phyloP scores from a whole-genome alignment of 2,888 invertebrate species.

The Allophyes oxyacanthae region DNA sequence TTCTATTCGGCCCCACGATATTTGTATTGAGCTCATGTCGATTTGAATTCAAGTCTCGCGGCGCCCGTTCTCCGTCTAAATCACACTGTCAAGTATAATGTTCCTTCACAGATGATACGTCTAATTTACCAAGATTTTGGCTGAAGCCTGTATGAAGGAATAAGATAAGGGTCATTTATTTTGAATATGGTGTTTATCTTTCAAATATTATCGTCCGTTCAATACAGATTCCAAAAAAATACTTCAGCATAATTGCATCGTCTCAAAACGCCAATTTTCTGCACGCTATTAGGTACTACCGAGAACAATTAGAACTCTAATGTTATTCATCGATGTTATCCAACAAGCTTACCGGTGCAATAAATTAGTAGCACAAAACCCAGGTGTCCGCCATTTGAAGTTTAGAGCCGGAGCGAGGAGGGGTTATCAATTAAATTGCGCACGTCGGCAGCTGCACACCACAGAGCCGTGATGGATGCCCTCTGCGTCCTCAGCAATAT shows the following conservation, averaged over 20 bases:
- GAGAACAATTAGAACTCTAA: constrained; percentile 27
- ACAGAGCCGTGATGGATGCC: constrained; percentile 58
- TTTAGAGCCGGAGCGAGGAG: constrained; percentile 34
- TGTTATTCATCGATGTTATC: constrained; percentile 38
- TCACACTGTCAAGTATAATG: constrained; percentile 60
- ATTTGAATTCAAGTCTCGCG: constrained; percentile 70
- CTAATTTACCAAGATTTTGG: constrained; percentile 59
- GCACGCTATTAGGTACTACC: background rate
- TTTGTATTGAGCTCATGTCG: constrained; percentile 65
- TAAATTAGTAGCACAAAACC: constrained; percentile 49
- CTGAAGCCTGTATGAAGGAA: constrained; percentile 18
- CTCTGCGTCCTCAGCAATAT: constrained; percentile 59
- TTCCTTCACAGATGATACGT: constrained; percentile 49
- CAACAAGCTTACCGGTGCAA: constrained; percentile 29
- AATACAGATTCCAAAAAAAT: no score
- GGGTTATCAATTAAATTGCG: constrained; percentile 64
- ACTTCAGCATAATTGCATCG: no score
- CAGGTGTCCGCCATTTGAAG: constrained; percentile 52
- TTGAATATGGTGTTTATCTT: background rate
- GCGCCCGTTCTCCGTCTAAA: constrained; percentile 62
- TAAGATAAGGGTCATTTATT: constrained; percentile 30
- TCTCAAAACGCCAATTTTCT: constrained; percentile 1
- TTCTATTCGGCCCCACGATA: constrained; percentile 59
- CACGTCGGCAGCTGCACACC: constrained; percentile 57
- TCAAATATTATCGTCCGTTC: no score